Evolutionary conservation across 1,140 invertebrate genomes (phyloP), one percentile per base, ranked within the genome.

Genomic region (Daktulosphaira vitifoliae): DNA sequence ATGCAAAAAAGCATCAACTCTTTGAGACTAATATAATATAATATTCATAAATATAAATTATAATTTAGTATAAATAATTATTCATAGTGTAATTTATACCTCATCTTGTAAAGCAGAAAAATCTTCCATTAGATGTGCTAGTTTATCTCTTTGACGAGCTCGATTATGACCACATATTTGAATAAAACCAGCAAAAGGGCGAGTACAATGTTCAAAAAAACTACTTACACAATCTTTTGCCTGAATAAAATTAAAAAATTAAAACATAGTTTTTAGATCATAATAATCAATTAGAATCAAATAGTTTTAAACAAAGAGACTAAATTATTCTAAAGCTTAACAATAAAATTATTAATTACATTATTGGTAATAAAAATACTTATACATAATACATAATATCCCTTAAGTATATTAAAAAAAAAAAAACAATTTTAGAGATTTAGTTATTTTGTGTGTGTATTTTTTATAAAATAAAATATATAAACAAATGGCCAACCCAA

Each of bases 91-190:
- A 5, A n/a, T 22, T 15, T 6, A 69, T 74, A 91, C 90, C 80
- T 96, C 92, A 74, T 96, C 92, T 76, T 97, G 93, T n/a, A 98
- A 76, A 23, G 82, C 80, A 4, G 89, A 88, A 72, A 97, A 89
- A 68, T 96, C 93, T 70, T 90, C 87, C 15, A 98, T 77, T 33
- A 97, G 76, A 70, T 92, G 82, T 11, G 90, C 91, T 65, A 96
- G 78, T 78, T 95, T 96, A 73, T 97, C 94, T 59, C 94, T 79
- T 75, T 97, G 94, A 29, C 95, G 78, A 2, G 95, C 94, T 68
- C 92, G 78, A 78, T 98, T 98, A 73, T 96, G 92, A 3, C 95
- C 94, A 72, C 87, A 92, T 42, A 93, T 83, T 72, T 94, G 88
- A n/a, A 98, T 79, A 23, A 98, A 78, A 67, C 82, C 85, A 13